phyloP scores from a whole-genome alignment of 2,888 invertebrate genomes.

The Phalera bucephala region DNA sequence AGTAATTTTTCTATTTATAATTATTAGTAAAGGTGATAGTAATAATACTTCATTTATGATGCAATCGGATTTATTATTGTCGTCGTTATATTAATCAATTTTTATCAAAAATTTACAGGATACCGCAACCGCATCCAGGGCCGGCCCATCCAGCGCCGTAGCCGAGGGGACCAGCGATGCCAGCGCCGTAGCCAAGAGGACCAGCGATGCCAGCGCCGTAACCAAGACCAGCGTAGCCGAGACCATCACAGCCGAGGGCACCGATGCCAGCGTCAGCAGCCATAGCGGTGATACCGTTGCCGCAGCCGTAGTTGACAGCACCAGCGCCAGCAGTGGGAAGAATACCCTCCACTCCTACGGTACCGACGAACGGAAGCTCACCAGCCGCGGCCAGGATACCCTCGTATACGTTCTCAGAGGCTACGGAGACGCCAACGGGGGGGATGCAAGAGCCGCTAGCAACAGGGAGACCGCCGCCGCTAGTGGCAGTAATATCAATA shows the following conservation, averaged over 20 bases:
- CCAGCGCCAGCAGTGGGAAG: constrained; percentile 41
- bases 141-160: constrained; percentile 1
- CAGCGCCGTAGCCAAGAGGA: not conserved
- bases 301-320: constrained; percentile 41
- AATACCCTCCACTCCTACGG: constrained; percentile 40
- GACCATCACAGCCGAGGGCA: not conserved
- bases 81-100: not conserved
- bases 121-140: not conserved
- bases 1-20: too few species aligned
- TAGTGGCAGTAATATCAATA: constrained; percentile 21
- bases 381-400: constrained; percentile 43
- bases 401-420: constrained; percentile 46
- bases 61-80: not conserved
- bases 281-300: constrained; percentile 39
- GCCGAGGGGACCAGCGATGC: not conserved
- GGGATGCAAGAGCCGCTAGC: constrained; percentile 37
- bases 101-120: too few species aligned
- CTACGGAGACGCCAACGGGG: constrained; percentile 41
- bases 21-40: constrained; percentile 22
- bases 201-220: constrained; percentile 1
- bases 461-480: constrained; percentile 37
- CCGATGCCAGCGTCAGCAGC: constrained; percentile 6
- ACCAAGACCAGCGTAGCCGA: constrained; percentile 12
- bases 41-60: not conserved
- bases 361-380: constrained; percentile 43